Evolutionary conservation across 1,140 invertebrate species (phyloP).

Genomic region (Paraescarpia echinospica): DNA sequence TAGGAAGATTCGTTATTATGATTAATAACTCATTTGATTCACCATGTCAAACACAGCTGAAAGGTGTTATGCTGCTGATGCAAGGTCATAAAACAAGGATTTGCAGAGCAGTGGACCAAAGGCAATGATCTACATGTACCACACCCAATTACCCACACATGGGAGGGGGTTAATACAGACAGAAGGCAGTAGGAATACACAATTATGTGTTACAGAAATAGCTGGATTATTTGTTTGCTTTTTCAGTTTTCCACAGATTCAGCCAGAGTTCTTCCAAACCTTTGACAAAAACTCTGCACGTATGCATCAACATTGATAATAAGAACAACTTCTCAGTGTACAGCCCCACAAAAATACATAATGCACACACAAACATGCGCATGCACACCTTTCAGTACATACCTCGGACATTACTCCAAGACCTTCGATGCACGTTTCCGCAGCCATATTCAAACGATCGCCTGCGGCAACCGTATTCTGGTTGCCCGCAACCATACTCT

Average conservation of each 20-base stretch:
- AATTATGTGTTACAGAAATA: not conserved
- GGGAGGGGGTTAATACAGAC: not conserved
- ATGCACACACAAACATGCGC: not conserved
- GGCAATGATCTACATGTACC: not conserved
- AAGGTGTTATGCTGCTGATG: not conserved
- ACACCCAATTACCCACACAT: not conserved
- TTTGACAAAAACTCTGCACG: not conserved
- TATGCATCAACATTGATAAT: not conserved
- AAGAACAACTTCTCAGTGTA: not conserved
- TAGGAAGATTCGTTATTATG: not conserved
- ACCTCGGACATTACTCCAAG: not conserved
- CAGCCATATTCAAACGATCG: not conserved
- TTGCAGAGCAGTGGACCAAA: not conserved
- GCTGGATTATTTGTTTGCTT: not conserved
- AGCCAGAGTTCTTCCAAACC: not conserved
- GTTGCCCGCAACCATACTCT: not conserved
- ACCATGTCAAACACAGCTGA: not conserved
- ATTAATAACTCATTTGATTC: not conserved
- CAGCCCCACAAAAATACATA: not conserved
- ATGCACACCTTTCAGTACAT: not conserved
- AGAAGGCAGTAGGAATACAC: not conserved
- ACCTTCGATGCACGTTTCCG: not conserved
- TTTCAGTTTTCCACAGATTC: not conserved
- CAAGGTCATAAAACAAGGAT: not conserved
- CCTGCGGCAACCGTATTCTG: not conserved